phyloP scores from a whole-genome alignment of 2,888 invertebrate genomes.

The Phymatocera aterrima region DNA sequence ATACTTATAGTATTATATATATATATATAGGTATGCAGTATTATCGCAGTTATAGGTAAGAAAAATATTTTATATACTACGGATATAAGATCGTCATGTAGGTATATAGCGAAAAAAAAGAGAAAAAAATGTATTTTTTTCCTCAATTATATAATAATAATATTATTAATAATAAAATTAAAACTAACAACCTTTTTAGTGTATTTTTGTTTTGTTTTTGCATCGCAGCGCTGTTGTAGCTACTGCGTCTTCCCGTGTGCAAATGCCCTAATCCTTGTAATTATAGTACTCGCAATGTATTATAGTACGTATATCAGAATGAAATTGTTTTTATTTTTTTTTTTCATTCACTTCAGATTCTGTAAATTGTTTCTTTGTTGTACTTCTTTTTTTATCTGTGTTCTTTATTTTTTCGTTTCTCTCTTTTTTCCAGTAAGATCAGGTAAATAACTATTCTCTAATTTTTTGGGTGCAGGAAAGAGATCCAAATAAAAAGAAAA shows the following conservation, averaged over 20 bases:
- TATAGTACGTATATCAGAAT: neutral
- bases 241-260: conserved; percentile 26
- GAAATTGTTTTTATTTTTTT: neutral
- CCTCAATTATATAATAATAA: conserved; percentile 22
- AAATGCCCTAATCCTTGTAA: conserved; percentile 33
- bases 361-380: no score
- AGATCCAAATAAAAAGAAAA: no score
- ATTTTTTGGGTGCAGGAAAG: no score
- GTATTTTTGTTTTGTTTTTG: neutral
- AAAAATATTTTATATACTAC: no score
- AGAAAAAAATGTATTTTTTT: conserved; percentile 1
- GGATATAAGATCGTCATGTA: no score
- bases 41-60: no score
- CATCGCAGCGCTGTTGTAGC: neutral
- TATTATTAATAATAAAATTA: no score
- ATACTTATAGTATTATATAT: no score
- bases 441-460: no score
- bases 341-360: neutral
- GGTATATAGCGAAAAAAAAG: no score
- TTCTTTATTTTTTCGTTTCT: neutral
- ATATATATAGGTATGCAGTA: no score
- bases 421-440: no score
- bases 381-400: neutral
- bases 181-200: conserved; percentile 34
- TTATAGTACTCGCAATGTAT: neutral